These are phyloP conservation scores for Labroides dimidiatus DNA, from an alignment of 2,797 vertebrate genomes.

Conservation along the genomic window DNA sequence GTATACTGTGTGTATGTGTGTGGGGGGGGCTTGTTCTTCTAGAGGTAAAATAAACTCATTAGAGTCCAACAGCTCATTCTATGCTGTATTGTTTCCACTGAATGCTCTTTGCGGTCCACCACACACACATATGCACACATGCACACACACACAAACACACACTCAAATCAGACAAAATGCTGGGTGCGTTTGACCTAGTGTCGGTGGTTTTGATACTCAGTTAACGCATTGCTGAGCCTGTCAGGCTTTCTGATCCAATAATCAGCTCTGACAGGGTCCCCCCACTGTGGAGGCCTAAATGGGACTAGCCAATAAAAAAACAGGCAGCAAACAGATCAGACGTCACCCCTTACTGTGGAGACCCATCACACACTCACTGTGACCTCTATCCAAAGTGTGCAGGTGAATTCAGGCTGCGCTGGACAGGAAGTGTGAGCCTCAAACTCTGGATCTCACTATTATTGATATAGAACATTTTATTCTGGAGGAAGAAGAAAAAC, in stretches of 20 bases:
- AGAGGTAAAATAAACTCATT: slow-evolving; percentile 13
- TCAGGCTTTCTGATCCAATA: slow-evolving; percentile 83
- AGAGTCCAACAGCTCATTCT: slow-evolving; percentile 16
- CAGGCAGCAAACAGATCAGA: too few relatives aligned
- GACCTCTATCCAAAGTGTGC: slow-evolving; percentile 27
- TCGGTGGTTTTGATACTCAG: slow-evolving; percentile 40
- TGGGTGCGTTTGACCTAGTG: background rate
- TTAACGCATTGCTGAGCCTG: slow-evolving; percentile 70
- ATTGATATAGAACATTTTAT: background rate
- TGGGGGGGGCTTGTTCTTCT: background rate
- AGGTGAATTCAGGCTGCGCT: background rate
- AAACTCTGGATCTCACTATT: background rate
- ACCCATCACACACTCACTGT: slow-evolving; percentile 21
- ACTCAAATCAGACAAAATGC: background rate
- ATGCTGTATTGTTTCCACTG: slow-evolving; percentile 11
- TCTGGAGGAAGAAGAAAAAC: background rate
- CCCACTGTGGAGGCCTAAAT: slow-evolving; percentile 42
- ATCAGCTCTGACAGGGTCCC: slow-evolving; percentile 81
- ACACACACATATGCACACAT: slow-evolving; percentile 6
- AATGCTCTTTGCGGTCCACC: slow-evolving; percentile 10
- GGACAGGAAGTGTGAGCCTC: slow-evolving; percentile 6
- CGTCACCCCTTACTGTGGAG: too few relatives aligned
- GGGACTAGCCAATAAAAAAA: slow-evolving; percentile 50
- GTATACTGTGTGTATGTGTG: background rate
- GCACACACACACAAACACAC: background rate